Evolutionary conservation across 2,888 invertebrate species (phyloP).

Genomic region (Diaprepes abbreviatus): DNA sequence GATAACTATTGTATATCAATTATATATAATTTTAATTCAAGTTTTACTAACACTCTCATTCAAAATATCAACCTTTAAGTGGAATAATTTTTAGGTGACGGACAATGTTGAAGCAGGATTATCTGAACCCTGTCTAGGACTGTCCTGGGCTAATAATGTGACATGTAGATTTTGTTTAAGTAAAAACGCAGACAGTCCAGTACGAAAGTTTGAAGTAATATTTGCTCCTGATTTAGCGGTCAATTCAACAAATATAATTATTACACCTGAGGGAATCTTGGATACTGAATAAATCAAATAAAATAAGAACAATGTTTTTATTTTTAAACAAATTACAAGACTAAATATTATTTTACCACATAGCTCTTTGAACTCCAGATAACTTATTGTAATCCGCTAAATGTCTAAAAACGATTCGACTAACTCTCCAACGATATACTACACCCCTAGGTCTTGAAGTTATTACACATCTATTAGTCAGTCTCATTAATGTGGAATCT

Average conservation of each 20-base stretch:
- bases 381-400: constrained; percentile 95
- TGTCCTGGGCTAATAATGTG: constrained; percentile 77
- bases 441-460: constrained; percentile 90
- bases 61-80: too few species aligned
- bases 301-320: constrained; percentile 2
- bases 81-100: constrained; percentile 50
- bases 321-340: constrained; percentile 8
- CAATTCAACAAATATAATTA: constrained; percentile 68
- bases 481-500: constrained; percentile 77
- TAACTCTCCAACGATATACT: constrained; percentile 86
- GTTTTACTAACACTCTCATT: too few species aligned
- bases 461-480: constrained; percentile 85
- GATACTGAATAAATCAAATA: constrained; percentile 16
- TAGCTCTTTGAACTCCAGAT: constrained; percentile 92
- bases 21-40: too few species aligned
- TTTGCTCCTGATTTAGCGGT: constrained; percentile 74
- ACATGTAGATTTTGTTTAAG: constrained; percentile 72
- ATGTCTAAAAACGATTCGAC: constrained; percentile 91
- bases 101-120: constrained; percentile 61
- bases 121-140: constrained; percentile 73
- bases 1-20: too few species aligned
- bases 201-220: constrained; percentile 69
- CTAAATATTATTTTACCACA: constrained; percentile 76
- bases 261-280: constrained; percentile 62
- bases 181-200: constrained; percentile 56